Evolutionary conservation across 1,140 invertebrate species (phyloP), one percentile per base, ranked within the genome.

Genomic region (Zaprionus taronus): DNA sequence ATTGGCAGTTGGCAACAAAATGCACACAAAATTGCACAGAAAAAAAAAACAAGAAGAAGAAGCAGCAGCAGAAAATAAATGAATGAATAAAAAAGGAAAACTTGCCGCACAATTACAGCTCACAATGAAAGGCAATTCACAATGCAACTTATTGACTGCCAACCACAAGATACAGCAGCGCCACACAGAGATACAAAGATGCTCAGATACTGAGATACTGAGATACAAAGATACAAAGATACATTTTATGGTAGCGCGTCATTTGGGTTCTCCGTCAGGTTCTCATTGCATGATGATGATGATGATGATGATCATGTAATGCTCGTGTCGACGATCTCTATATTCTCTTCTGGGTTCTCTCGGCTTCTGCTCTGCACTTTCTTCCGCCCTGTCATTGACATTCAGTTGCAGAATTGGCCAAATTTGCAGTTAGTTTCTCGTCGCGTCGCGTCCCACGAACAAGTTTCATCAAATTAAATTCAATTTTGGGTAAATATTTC

Each of bases 71-170:
- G 53, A 78, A 60, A 69, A 34, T 28, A 58, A 65, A 24, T 26
- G 47, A 51, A 51, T 51, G 47, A 51, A 51, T 51, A 51, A 51
- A 51, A 51, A 51, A 51, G 47, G 47, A 58, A 58, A 44, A 67
- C 41, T 58, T 34, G 24, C 38, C 36, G 31, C 68, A 79, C 79
- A 85, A 79, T 81, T 83, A 80, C 77, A 69, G 63, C 72, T 68
- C 60, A 70, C 72, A 63, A 63, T 70, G 61, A 75, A 68, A 56
- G 69, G 77, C 64, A 60, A 74, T 74, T 84, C 81, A 61, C 66
- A 72, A 65, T 81, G 80, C 77, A 87, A 77, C 77, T 78, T 83
- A 89, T 89, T 80, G 83, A 86, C 89, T 83, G 80, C 67, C 77
- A 78, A 71, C 80, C 80, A 44, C 80, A 86, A 67, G n/a, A 34